Conservation (phyloP, 2,113 vertebrate genomes). For the Sander lucioperca region DNA sequence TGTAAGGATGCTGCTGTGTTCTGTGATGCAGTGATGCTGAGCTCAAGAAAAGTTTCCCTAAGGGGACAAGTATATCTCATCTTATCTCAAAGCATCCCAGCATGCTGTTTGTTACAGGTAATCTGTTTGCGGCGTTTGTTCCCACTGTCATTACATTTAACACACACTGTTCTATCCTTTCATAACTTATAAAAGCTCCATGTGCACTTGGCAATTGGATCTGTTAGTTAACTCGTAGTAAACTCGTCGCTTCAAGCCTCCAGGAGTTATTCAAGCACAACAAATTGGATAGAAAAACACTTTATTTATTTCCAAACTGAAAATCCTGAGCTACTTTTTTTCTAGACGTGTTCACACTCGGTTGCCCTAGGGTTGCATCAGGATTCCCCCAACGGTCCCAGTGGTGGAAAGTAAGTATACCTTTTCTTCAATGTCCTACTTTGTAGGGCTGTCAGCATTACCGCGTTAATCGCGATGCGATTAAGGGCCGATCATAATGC, state of each 20-base stretch:
- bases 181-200: neutral
- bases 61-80: neutral
- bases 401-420: neutral
- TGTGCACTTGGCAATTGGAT: neutral
- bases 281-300: neutral
- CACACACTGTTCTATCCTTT: neutral
- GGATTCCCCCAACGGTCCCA: neutral
- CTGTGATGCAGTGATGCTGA: neutral
- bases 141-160: neutral
- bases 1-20: neutral
- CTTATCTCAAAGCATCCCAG: neutral
- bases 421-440: no score
- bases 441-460: no score
- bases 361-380: neutral
- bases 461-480: no score
- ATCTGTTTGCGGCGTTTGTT: neutral
- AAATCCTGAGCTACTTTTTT: neutral
- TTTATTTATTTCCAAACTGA: neutral
- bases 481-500: no score
- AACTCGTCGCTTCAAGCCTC: neutral
- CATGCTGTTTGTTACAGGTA: neutral
- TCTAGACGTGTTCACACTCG: neutral
- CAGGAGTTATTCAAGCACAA: neutral
- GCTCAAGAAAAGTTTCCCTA: neutral
- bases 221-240: neutral